phyloP scores from a whole-genome alignment of 2,113 vertebrate genomes.

The Bos javanicus region DNA sequence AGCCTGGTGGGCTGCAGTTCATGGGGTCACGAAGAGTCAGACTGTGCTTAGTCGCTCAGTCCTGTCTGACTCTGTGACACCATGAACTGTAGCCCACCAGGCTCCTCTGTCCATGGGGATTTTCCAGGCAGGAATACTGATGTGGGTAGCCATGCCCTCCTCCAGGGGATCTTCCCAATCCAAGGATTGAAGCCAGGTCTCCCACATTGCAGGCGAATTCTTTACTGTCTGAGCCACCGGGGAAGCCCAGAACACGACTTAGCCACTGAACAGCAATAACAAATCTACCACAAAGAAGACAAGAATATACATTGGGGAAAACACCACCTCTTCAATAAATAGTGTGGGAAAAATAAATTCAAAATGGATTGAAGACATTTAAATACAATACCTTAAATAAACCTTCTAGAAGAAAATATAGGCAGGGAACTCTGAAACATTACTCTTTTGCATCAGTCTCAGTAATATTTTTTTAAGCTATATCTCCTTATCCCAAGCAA shows the following conservation, averaged over 20 bases:
- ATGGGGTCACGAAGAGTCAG: neutral
- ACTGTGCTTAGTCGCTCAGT: neutral
- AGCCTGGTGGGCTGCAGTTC: neutral
- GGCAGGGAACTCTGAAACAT: neutral
- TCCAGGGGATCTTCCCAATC: neutral
- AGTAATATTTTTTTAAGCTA: neutral
- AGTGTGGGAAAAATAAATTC: neutral
- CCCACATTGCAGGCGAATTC: neutral
- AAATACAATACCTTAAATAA: neutral
- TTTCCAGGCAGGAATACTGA: neutral
- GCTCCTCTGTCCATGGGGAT: neutral
- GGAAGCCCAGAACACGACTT: neutral
- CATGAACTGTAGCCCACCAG: neutral
- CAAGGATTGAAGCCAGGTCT: neutral
- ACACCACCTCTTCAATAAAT: neutral
- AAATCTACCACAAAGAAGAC: neutral
- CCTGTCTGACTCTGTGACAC: neutral
- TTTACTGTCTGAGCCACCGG: neutral
- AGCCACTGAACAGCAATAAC: rapidly evolving
- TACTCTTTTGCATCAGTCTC: neutral
- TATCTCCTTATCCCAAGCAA: neutral
- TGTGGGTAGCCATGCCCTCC: neutral
- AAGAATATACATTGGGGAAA: neutral
- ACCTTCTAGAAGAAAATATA: neutral
- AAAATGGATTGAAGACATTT: neutral